phyloP scores from a whole-genome alignment of 2,113 vertebrate species.

The Orycteropus afer region DNA sequence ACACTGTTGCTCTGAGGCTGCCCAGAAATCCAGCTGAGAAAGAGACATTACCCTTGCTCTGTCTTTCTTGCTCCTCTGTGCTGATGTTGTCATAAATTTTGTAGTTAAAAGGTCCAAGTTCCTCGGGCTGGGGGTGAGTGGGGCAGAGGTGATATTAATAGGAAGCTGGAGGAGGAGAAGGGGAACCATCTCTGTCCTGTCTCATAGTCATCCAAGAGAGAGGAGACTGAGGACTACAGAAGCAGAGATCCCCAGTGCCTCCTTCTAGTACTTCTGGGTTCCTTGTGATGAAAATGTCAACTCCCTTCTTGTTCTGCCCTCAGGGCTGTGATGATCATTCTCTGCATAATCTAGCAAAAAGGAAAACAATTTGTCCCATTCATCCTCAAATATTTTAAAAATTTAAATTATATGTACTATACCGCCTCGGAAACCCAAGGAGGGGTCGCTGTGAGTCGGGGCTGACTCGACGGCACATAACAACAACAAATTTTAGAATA shows the following conservation, averaged over 20 bases:
- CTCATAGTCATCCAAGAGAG: background rate
- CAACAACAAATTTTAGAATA: too few species aligned
- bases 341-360: background rate
- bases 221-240: too few species aligned
- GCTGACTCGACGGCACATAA: too few species aligned
- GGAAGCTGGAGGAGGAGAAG: background rate
- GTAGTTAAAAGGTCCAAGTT: background rate
- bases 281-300: background rate
- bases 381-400: background rate
- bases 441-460: too few species aligned
- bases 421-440: too few species aligned
- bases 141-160: background rate
- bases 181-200: background rate
- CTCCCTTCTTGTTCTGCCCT: background rate
- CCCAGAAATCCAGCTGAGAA: background rate
- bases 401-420: background rate
- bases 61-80: background rate
- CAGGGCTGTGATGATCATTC: background rate
- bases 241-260: background rate
- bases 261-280: background rate
- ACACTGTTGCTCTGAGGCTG: background rate
- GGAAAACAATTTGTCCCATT: background rate
- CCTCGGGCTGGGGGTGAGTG: background rate
- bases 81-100: background rate
- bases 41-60: background rate